Base-by-base conservation (phyloP, 2,113 vertebrate genomes). In the Gasterosteus nipponicus region DNA sequence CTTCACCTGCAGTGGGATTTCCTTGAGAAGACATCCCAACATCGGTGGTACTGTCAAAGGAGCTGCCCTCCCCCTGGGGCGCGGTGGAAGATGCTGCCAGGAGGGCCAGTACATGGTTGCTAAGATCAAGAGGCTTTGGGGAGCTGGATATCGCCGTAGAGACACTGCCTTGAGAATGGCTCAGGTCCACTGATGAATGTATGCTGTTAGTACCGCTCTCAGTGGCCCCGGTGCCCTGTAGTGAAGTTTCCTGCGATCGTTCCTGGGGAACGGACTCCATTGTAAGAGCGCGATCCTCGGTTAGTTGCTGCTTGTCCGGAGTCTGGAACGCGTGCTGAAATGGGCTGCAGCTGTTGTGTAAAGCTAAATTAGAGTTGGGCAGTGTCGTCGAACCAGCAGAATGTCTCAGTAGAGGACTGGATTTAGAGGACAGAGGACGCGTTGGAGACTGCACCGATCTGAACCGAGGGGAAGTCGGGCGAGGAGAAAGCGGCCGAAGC, bases 101-200 rank as follows among this genome's bases (percentile, higher is more conserved):
- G 74, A 92, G 86, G 33, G 91, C 90, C 69, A 92, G 77, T 22
- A 92, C 91, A 26, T 89, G 90, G 81, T 90, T 92, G 81, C 92
- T 93, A 53, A 93, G 91, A 87, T 93, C 92, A 10, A 92, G 89
- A 60, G 92, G 92, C 76, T 91, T 92, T 1, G 91, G 91, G 31
- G 91, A 92, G 78, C 87, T 87, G n/a, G 90, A 73, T 51, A 81
- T 73, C 38, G 81, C 77, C 46, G 81, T 22, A 56, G 84, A 44
- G 61, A 80, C 75, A 26, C 71, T 65, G 76, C 72, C 75, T 77
- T 87, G 86, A 75, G 80, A 44, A 7, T 80, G 84, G 83, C 82
- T 89, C 77, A 71, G 65, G 66, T 91, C 87, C 59, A 71, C 38
- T 38, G 87, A 80, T 41, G 63, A 58, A 33, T 84, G 62, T 39